Base-by-base conservation (phyloP, 2,113 vertebrate species). In the Platysternon megacephalum region DNA sequence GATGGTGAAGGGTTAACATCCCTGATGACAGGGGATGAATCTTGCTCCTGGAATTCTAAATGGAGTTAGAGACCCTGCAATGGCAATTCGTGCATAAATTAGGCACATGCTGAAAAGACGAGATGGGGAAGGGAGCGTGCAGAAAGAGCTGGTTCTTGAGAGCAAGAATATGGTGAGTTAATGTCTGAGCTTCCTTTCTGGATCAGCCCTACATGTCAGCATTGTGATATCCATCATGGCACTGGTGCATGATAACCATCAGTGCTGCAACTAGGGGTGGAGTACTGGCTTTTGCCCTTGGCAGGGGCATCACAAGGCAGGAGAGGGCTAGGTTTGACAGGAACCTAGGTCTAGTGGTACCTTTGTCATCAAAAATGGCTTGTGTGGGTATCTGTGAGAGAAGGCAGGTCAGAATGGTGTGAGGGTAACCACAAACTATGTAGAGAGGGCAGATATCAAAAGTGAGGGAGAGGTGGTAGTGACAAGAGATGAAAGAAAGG, bases 101-200 rank as follows among this genome's bases (percentile, higher is more conserved):
- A 65, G 55, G 2, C 8, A 4, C 0, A 0, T 8, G 28, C 28
- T 87, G 0, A 1, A 32, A 8, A 46, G 44, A 0, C 0, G 4
- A 26, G 9, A 46, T 74, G 85, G 35, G 68, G 84, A 48, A 28
- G 21, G 32, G 5, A 1, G 26, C 16, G 1, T 21, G n/a, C 22
- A 26, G n/a, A 80, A n/a, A 3, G 0, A 56, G 28, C 35, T 51
- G 28, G 28, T 35, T 42, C 58, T 56, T 16, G 1, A 4, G 51
- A 9, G 86, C 32, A 65, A 2, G 8, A 14, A 49, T 22, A 42
- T 82, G 8, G n/a, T 28, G 56, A 1, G 16, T 1, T 22, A 35
- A 16, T 13, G 24, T 8, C 72, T 42, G 39, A 0, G 2, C 39
- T 82, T 13, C 32, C 68, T 3, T 48, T 10, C 44, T 8, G 2